Evolutionary conservation across 2,888 invertebrate genomes (phyloP), one percentile per base, ranked within the genome.

Genomic region (Sarcophaga subvicina): DNA sequence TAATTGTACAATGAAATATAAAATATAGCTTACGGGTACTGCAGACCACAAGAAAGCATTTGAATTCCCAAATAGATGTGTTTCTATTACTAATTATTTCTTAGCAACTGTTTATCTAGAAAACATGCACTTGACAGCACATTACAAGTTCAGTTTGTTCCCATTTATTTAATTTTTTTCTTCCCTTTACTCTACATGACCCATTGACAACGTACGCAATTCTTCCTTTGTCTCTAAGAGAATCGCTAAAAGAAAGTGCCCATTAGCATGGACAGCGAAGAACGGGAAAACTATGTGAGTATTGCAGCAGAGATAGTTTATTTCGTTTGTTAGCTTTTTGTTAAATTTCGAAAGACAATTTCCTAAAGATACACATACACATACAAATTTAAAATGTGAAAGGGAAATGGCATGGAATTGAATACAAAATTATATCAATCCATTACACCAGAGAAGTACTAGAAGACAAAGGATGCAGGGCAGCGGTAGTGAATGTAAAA

Each of bases 71-170:
- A n/a, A n/a, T n/a, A n/a, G 27, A 27, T 27, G 3, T 6, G 37
- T 37, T 37, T 0, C 37, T 37, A 1, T 37, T 37, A 37, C 37
- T 8, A 37, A 8, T 8, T 37, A 0, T 8, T 37, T 37, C 8
- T 8, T 6, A 8, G 6, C 37, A 37, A 8, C 37, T 37, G 37
- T 37, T 37, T 37, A 8, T 37, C 1, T 37, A 37, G n/a, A n/a
- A 60, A 37, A 81, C 72, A 67, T 70, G 80, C 59, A 64, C 64
- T 81, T 85, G 81, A 79, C 75, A 85, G 81, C 73, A 82, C 81
- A 85, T 82, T 79, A 85, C 8, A 49, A 63, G 60, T 78, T 79
- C 17, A 22, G 54, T 78, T 75, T 47, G 54, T 49, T 84, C 69
- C 1, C 37, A 37, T 73, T 75, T 12, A 5, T 73, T 70, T 78